Base-by-base conservation (phyloP, 2,113 vertebrate genomes). In the Hymenochirus boettgeri region DNA sequence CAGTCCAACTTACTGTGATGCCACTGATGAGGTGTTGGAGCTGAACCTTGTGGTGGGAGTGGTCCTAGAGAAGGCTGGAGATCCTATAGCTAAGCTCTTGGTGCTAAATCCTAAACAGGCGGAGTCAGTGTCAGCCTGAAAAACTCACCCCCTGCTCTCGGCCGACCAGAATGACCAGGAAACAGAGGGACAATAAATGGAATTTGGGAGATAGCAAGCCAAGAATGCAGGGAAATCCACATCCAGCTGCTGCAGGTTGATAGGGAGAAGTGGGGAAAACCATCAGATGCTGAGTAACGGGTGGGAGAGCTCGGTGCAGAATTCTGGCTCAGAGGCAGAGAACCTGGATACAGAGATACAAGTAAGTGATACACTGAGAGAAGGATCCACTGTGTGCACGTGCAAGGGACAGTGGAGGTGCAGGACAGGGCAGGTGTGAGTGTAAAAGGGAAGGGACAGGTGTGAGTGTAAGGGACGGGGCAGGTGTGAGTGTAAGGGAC, bases 111-210 rank as follows among this genome's bases (percentile, higher is more conserved):
- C 31, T n/a, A 65, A 18, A 9, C 17, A 65, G 62, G 62, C 31
- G 62, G n/a, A 64, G 62, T 55, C n/a, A 31, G 2, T 18, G 52
- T 54, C 52, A 18, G 13, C 24, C 23, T 25, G 22, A 13, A n/a
- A 25, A 18, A 56, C 27, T 21, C n/a, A n/a, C 54, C n/a, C 19
- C 24, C 17, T 23, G 23, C 4, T 11, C 19, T 19, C 21, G 37
- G 42, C 37, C 52, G 56, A 24, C 62, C 47, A 39, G 29, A 29
- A 33, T 26, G 47, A 33, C 50, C 31, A 52, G 52, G 37, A 13
- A 33, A 13, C 27, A 50, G 23, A 23, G 27, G 12, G 29, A 2
- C 37, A 39, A 39, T 39, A 15, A 39, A 13, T 13, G 11, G 37
- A 4, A 15, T 15, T 6, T 15, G 53, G 13, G 7, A 56, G 22